Percentiles rank a stretch among this genome's conserved stretches.
These are phyloP conservation scores for Progne subis DNA, from an alignment of 2,113 vertebrate genomes.

Conservation along the genomic window DNA sequence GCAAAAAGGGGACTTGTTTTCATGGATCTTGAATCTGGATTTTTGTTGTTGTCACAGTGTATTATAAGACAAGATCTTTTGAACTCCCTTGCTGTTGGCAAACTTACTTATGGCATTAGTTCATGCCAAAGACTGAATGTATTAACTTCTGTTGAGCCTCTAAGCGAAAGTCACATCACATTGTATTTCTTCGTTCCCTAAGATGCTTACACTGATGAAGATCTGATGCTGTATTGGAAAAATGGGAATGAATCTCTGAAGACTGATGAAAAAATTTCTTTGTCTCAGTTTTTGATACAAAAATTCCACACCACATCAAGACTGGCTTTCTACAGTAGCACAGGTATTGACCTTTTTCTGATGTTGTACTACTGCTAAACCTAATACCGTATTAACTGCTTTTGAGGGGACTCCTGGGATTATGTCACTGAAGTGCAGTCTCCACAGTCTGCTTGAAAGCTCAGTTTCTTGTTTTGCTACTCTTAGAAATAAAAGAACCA, in stretches of 20 bases:
- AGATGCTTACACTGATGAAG: slow-evolving; percentile 98
- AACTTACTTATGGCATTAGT: not conserved
- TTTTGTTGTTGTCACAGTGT: not conserved
- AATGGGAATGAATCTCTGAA: slow-evolving; percentile 92
- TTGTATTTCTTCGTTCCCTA: not conserved
- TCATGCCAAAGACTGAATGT: not conserved
- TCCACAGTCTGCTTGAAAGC: not conserved
- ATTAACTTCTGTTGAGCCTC: not conserved
- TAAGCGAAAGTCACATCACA: not conserved
- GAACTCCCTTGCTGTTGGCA: not conserved
- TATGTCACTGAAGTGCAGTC: not conserved
- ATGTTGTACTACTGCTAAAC: not conserved
- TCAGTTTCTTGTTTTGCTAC: not conserved
- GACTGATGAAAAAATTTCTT: slow-evolving; percentile 90
- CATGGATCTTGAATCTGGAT: not conserved
- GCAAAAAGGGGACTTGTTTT: not conserved
- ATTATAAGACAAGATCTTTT: not conserved
- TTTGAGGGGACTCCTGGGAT: not conserved
- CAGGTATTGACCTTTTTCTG: slow-evolving; percentile 75
- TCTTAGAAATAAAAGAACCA: not conserved
- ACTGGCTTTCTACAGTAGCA: slow-evolving; percentile 96
- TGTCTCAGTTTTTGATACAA: slow-evolving; percentile 97
- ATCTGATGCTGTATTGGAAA: slow-evolving; percentile 97
- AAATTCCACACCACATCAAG: slow-evolving; percentile 93
- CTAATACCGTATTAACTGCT: not conserved